Evolutionary conservation across 2,113 vertebrate species (phyloP), one percentile per base, ranked within the genome.

Genomic region (rabbit (Oryctolagus cuniculus)): DNA sequence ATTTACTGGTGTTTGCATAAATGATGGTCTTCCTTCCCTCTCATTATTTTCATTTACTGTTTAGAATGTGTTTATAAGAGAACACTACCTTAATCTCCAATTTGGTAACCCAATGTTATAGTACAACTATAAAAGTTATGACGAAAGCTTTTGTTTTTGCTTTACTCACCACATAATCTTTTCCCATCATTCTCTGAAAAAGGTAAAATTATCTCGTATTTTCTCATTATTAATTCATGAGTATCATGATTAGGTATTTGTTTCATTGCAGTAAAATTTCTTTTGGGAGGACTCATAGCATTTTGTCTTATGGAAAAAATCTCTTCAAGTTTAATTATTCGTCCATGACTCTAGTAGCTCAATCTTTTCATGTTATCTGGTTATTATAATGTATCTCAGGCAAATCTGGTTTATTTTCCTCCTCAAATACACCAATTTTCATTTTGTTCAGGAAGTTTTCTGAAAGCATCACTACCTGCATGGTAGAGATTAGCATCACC

Each of bases 111-210:
- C 17, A 38, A 4, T 29, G 3, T 10, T 53, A 31, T 22, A 73
- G 19, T 10, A 53, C 24, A 81, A 24, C 2, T 16, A 80, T 31
- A 13, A 64, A 88, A 80, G 24, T 22, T 19, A 77, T 9, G 19
- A 55, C 27, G 66, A 84, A 67, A 21, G 3, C n/a, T 55, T 36
- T 74, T 53, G 10, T 83, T 91, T 67, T 55, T 44, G 6, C 10
- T 31, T 24, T 34, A 61, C 49, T 82, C 36, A 31, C 7, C 11
- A 72, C 12, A 87, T 63, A 79, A 55, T 55, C 16, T 6, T 51
- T 79, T 79, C 25, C 82, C 31, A 69, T 34, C 16, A 49, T 67
- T 21, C n/a, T 82, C n/a, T 93, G 58, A 85, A 93, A 74, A 36
- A 51, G 16, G 31, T 6, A 74, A 63, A 44, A 44, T 51, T 73